Conservation (phyloP, 2,113 vertebrate species). For the Rhinogobius similis region DNA sequence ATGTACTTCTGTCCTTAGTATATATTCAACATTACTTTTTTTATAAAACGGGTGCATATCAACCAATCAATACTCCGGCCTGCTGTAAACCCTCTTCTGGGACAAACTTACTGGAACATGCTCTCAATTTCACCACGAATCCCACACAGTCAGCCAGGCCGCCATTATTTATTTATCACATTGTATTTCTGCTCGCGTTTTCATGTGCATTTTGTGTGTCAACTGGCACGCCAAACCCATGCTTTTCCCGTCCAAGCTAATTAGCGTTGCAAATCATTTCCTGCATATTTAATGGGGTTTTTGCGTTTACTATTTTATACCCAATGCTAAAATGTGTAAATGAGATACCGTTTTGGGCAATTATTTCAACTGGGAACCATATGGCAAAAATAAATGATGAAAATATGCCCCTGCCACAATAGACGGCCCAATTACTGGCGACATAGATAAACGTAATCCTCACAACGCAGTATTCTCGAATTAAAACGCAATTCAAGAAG, state of each 20-base stretch:
- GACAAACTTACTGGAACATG: slow-evolving; percentile 38
- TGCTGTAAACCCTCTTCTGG: slow-evolving; percentile 23
- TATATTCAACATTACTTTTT: neutral
- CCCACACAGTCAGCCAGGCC: slow-evolving; percentile 17
- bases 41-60: neutral
- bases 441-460: slow-evolving; percentile 27
- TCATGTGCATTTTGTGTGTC: slow-evolving; percentile 42
- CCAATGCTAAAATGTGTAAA: slow-evolving; percentile 63
- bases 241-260: slow-evolving; percentile 48
- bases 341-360: slow-evolving; percentile 56
- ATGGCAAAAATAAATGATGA: slow-evolving; percentile 49
- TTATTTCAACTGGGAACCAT: slow-evolving; percentile 48
- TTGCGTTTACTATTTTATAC: slow-evolving; percentile 52
- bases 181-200: slow-evolving; percentile 34
- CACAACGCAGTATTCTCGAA: slow-evolving; percentile 31
- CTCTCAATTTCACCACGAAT: slow-evolving; percentile 40
- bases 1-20: too few relatives aligned
- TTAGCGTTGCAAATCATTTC: slow-evolving; percentile 53
- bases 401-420: slow-evolving; percentile 41
- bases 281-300: slow-evolving; percentile 46
- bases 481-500: neutral
- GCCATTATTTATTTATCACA: slow-evolving; percentile 44
- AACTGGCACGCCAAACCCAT: slow-evolving; percentile 40
- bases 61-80: slow-evolving; percentile 37
- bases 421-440: slow-evolving; percentile 44